These are phyloP conservation scores for Clusia tigrina DNA, from an alignment of 2,888 invertebrate genomes.

Conservation along the genomic window DNA sequence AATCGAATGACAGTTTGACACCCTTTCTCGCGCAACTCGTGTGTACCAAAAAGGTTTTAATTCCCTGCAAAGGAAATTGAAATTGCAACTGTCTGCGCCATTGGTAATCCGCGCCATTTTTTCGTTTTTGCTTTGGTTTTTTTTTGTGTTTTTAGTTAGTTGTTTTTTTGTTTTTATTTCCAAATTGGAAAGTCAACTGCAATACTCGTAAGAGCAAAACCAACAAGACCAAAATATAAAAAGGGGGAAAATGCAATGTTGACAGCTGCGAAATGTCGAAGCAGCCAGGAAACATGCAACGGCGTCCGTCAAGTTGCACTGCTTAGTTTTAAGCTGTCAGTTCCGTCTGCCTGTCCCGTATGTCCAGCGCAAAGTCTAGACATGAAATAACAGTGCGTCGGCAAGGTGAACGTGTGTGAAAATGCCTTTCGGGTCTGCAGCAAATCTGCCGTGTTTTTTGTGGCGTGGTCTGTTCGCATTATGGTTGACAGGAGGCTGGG, in stretches of 20 bases:
- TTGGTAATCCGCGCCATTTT: conserved; percentile 24
- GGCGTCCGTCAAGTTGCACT: conserved; percentile 28
- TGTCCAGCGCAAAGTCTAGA: conserved; percentile 1
- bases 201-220: not conserved
- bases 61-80: conserved; percentile 15
- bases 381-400: conserved; percentile 3
- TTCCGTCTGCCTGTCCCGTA: too few relatives aligned
- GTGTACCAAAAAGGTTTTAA: not conserved
- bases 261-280: conserved; percentile 55
- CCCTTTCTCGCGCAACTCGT: not conserved
- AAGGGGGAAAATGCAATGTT: conserved; percentile 31
- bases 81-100: conserved; percentile 18
- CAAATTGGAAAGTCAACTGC: too few relatives aligned
- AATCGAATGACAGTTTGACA: conserved; percentile 11
- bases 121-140: too few relatives aligned
- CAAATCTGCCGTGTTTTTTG: too few relatives aligned
- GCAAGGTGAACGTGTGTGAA: not conserved
- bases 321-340: conserved; percentile 51
- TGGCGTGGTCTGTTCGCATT: not conserved
- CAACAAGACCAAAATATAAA: conserved; percentile 8
- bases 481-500: conserved; percentile 38
- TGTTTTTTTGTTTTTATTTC: too few relatives aligned
- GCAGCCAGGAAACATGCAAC: conserved; percentile 40
- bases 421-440: not conserved
- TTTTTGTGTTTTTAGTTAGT: too few relatives aligned